Percentiles rank a stretch among this genome's conserved stretches.
Conservation (phyloP, 1,140 invertebrate species). For the Metopolophium dirhodum region DNA sequence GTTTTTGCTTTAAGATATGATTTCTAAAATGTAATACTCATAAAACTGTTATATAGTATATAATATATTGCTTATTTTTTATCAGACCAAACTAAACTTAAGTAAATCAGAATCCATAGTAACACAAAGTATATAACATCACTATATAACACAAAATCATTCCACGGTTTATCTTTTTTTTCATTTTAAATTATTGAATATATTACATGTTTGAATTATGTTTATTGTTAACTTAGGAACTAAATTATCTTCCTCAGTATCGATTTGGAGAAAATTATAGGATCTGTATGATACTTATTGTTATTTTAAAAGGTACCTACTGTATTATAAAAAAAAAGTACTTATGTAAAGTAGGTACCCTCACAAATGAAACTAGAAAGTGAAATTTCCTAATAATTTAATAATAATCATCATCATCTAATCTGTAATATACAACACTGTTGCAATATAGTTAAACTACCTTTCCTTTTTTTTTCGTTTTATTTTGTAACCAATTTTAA, state of each 20-base stretch:
- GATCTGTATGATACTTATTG: background rate
- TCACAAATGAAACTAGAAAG: background rate
- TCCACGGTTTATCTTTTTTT: background rate
- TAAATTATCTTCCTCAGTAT: background rate
- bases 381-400: background rate
- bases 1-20: background rate
- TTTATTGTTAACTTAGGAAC: background rate
- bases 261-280: background rate
- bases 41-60: background rate
- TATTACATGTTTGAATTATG: background rate
- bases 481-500: background rate
- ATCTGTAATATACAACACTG: background rate
- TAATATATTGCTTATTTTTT: background rate
- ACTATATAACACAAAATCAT: background rate
- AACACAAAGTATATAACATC: background rate
- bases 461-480: background rate
- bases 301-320: background rate
- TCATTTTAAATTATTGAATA: background rate
- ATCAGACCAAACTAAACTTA: background rate
- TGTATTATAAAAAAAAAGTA: background rate
- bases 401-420: background rate
- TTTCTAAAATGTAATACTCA: background rate
- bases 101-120: background rate
- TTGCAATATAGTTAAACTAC: background rate
- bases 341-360: background rate